Evolutionary conservation across 2,113 vertebrate species (phyloP).

Genomic region (Stercorarius parasiticus): DNA sequence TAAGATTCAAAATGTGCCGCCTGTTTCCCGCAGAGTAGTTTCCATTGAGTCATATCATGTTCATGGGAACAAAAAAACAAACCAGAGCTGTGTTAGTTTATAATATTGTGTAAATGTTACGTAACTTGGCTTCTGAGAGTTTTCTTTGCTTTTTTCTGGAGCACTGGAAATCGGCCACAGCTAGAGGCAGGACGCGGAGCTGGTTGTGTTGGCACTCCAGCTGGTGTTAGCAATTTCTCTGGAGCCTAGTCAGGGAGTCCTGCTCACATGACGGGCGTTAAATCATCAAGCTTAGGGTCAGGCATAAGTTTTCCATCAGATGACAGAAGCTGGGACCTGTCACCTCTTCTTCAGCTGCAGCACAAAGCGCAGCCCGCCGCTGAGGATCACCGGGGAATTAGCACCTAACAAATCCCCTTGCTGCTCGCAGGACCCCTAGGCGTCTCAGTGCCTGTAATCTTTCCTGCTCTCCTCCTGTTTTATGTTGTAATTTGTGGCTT

Average conservation of each 20-base stretch:
- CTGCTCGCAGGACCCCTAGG: background rate
- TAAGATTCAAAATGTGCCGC: background rate
- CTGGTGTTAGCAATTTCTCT: slow-evolving; percentile 34
- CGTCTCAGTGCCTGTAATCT: background rate
- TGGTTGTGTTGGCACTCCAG: background rate
- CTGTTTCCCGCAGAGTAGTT: slow-evolving; percentile 2
- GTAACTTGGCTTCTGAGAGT: slow-evolving; percentile 49
- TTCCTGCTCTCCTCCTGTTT: slow-evolving; percentile 25
- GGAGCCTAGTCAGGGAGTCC: background rate
- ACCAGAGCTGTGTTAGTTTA: slow-evolving; percentile 32
- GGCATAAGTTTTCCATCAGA: background rate
- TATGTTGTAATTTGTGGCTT: slow-evolving; percentile 20
- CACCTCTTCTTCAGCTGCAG: background rate
- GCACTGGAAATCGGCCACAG: slow-evolving; percentile 1
- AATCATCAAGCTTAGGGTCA: slow-evolving; percentile 13
- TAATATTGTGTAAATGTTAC: slow-evolving; percentile 51
- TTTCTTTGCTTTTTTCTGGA: slow-evolving; percentile 54
- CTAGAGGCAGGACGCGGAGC: background rate
- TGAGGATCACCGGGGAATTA: background rate
- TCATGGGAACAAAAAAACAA: slow-evolving; percentile 60
- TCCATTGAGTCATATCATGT: slow-evolving; percentile 59
- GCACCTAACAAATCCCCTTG: background rate
- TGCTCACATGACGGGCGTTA: background rate
- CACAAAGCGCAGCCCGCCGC: background rate
- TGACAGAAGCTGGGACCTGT: background rate